Evolutionary conservation across 1,140 invertebrate species (phyloP).

Genomic region (Drosophila nannoptera): DNA sequence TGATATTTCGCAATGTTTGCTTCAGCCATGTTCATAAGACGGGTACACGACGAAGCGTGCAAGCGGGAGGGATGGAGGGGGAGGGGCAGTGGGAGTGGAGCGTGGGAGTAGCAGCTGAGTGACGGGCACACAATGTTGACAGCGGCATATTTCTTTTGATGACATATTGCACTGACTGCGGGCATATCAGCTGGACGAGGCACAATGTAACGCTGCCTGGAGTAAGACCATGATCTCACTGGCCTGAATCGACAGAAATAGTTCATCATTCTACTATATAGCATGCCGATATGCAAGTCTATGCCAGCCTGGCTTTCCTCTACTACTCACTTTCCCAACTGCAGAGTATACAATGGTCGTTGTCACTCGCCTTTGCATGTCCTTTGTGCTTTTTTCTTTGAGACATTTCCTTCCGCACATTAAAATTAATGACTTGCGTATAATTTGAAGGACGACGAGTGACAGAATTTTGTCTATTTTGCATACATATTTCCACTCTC

Average conservation of each 20-base stretch:
- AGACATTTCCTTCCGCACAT: constrained; percentile 33
- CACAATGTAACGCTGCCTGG: background rate
- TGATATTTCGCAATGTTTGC: constrained; percentile 54
- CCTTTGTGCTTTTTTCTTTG: background rate
- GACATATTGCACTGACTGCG: background rate
- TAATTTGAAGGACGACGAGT: constrained; percentile 9
- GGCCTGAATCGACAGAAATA: too few species aligned
- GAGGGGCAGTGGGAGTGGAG: constrained; percentile 9
- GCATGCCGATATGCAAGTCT: too few species aligned
- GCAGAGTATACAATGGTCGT: background rate
- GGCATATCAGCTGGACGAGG: background rate
- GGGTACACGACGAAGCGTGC: too few species aligned
- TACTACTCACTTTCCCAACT: too few species aligned
- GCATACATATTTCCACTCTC: background rate
- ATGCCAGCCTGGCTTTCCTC: too few species aligned
- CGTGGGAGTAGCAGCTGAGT: constrained; percentile 12
- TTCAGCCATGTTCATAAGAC: constrained; percentile 20
- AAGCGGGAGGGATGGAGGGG: too few species aligned
- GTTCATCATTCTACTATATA: too few species aligned
- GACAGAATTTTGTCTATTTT: constrained; percentile 15
- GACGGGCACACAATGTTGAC: constrained; percentile 10
- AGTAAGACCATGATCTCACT: too few species aligned
- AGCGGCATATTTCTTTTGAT: constrained; percentile 10
- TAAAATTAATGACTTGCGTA: constrained; percentile 67
- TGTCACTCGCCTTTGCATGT: background rate